Evolutionary conservation across 2,888 invertebrate species (phyloP).

Genomic region (Melieria picta): DNA sequence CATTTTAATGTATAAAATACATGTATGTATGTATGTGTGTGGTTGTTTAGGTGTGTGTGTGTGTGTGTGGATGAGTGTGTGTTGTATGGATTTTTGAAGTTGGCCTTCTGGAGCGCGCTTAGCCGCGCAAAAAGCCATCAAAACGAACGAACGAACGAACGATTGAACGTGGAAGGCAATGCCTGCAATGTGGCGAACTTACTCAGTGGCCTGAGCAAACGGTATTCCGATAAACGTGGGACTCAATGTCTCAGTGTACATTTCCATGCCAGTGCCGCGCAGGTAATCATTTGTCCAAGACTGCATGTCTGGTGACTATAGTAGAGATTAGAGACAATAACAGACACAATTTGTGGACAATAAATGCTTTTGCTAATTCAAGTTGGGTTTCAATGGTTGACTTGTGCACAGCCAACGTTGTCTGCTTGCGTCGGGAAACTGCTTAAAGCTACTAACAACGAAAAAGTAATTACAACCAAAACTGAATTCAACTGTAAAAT

Average conservation of each 20-base stretch:
- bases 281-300: constrained; percentile 99
- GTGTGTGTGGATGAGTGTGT: neutral
- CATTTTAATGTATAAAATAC: constrained; percentile 11
- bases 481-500: too few relatives aligned
- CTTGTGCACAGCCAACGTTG: too few relatives aligned
- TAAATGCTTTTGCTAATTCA: too few relatives aligned
- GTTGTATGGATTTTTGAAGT: neutral
- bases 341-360: too few relatives aligned
- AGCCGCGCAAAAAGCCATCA: too few relatives aligned
- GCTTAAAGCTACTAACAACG: too few relatives aligned
- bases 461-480: too few relatives aligned
- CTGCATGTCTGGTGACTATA: constrained; percentile 92
- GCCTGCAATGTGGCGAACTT: constrained; percentile 70
- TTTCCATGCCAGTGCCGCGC: constrained; percentile 99
- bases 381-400: too few relatives aligned
- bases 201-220: constrained; percentile 98
- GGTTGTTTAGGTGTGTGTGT: constrained; percentile 9
- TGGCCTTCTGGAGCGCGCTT: too few relatives aligned
- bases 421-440: too few relatives aligned
- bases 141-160: too few relatives aligned
- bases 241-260: constrained; percentile 99
- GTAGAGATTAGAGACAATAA: constrained; percentile 39
- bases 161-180: constrained; percentile 7
- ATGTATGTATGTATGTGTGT: constrained; percentile 20
- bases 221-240: constrained; percentile 98